Evolutionary conservation across 1,140 invertebrate species (phyloP), one percentile per base, ranked within the genome.

Genomic region (Drosophila ercepeae): DNA sequence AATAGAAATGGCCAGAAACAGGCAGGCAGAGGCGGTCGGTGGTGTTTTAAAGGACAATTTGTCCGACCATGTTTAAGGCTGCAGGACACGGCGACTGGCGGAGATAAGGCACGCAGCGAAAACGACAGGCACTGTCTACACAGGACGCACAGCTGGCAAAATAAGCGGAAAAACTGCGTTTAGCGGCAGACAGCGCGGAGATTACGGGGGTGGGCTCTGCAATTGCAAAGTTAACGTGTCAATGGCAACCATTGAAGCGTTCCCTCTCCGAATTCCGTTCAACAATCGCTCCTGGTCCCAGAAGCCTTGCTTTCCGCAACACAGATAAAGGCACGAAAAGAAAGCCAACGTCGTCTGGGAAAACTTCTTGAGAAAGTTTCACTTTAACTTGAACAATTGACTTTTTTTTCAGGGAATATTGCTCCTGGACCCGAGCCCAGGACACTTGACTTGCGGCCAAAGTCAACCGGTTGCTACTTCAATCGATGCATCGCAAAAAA

Each of bases 181-280:
- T 86, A 84, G 58, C 58, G 42, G 46, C 57, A 84, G 79, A 84
- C 71, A 78, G 64, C 13, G n/a, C 36, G 36, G 59, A 79, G 44
- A 48, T 55, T 32, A 45, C 11, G 18, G 13, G 16, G 34, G 32
- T 48, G 46, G 34, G 36, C 18, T 72, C 63, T 64, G 75, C 81
- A 88, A 86, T 88, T 88, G 81, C 82, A 73, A 77, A 84, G 77
- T 86, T 86, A 86, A 88, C 81, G 81, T 86, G 81, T 86, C 81
- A 86, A 86, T 86, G 81, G 81, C 82, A 88, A 86, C 63, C 63
- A 67, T 88, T 88, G 39, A 65, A 41, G 53, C 57, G 27, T 44
- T 58, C 52, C 50, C 34, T 51, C 18, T 8, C 8, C 50, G 4
- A 1, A 5, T 7, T 13, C 34, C 34, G 7, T 27, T 7, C 34